Base-by-base conservation (phyloP, 2,797 vertebrate genomes). In the Tauraco hartlaubi region DNA sequence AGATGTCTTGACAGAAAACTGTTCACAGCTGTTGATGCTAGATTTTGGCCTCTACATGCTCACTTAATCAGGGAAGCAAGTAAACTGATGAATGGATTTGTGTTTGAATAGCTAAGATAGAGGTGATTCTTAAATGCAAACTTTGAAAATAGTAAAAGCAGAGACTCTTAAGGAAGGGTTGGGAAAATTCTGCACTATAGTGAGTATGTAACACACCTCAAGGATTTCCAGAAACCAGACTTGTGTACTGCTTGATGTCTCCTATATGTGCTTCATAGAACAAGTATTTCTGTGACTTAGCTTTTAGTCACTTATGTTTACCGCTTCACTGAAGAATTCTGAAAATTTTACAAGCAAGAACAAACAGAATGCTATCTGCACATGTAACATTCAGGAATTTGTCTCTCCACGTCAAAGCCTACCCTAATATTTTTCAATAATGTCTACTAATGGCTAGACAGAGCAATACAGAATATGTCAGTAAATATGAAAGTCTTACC, bases 1-100 rank as follows among this genome's bases (percentile, higher is more conserved):
- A 94, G 69, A 44, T 95, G 68, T 94, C 61, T 91, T 52, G 88
- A 88, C 35, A 97, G 74, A 61, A 92, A 93, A 74, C 58, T 67
- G n/a, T 90, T 86, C 48, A 64, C 64, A 28, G 48, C 51, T 72
- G 35, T 35, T 90, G 56, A 44, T 63, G 26, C 15, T 81, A 31
- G 18, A 68, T 82, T 81, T 80, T 76, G 85, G 21, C 35, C 23
- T 76, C 52, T 67, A 85, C 37, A 19, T 87, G 55, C 37, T 78
- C 43, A 49, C 56, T 86, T 85, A 76, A 67, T 58, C 55, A 56
- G 28, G 25, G 41, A 55, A 88, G 22, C 8, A 67, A 61, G 48
- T 15, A 64, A 49, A 71, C 15, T 63, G 41, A 63, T 59, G 64
- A 78, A 58, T 55, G 37, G 20, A n/a, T 90, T 52, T 58, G 20